A percentile compares a stretch with the other conserved stretches of the same genome.
phyloP scores from a whole-genome alignment of 2,888 invertebrate species.

The Mesorhabditis sp. region DNA sequence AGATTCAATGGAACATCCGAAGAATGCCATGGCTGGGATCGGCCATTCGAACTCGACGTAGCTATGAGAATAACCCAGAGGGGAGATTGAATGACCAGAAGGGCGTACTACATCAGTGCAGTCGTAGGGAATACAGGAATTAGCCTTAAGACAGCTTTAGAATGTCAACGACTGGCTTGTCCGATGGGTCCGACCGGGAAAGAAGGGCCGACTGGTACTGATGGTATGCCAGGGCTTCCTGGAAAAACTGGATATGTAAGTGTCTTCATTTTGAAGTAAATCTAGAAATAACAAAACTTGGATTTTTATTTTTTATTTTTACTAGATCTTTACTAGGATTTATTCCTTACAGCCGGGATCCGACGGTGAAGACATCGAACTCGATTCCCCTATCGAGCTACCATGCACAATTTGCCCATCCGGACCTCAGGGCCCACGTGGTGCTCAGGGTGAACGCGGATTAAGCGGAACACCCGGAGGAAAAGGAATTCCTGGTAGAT shows the following conservation, averaged over 20 bases:
- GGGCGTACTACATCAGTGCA: conserved; percentile 35
- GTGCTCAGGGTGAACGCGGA: conserved; percentile 43
- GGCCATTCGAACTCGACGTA: background rate
- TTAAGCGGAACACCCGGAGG: conserved; percentile 21
- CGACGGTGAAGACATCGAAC: conserved; percentile 33
- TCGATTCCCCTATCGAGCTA: conserved; percentile 32
- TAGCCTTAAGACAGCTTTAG: conserved; percentile 13
- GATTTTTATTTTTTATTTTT: too few relatives aligned
- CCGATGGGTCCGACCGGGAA: conserved; percentile 39
- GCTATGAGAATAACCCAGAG: background rate
- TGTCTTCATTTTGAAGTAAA: background rate
- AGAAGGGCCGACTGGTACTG: conserved; percentile 40
- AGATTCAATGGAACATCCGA: conserved; percentile 1
- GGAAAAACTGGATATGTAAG: conserved; percentile 29
- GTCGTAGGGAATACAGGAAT: conserved; percentile 21
- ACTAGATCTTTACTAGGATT: too few relatives aligned
- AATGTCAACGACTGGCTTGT: conserved; percentile 43
- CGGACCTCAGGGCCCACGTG: conserved; percentile 40
- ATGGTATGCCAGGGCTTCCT: conserved; percentile 44
- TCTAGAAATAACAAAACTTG: too few relatives aligned
- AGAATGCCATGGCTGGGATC: background rate
- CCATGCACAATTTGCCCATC: conserved; percentile 46
- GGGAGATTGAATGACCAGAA: conserved; percentile 17
- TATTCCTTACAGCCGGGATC: conserved; percentile 19
- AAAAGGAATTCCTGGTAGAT: conserved; percentile 11